Evolutionary conservation across 2,797 vertebrate species (phyloP), one percentile per base, ranked within the genome.

Genomic region (Epinephelus awoara): DNA sequence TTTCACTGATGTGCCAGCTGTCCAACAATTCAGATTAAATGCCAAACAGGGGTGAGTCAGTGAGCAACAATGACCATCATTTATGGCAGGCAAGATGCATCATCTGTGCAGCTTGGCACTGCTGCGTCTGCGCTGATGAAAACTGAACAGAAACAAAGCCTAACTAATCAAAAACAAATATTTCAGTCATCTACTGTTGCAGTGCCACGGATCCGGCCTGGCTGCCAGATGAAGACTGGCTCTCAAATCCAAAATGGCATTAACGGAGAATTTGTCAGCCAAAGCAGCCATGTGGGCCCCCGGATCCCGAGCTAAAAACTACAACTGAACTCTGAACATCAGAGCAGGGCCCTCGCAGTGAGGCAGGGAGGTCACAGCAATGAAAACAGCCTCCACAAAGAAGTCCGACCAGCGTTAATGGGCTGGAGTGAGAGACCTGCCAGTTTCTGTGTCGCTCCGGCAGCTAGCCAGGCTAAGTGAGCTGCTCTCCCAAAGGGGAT

Each of bases 151-250:
- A 72, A 67, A 72, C 68, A 54, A 80, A 81, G 74, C 58, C 67
- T 3, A 46, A 57, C 69, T 70, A 72, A 83, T 72, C 65, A 81
- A 74, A 79, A 34, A 47, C 73, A 81, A 78, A 75, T 50, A 69
- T 72, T 84, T 69, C 58, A 76, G 54, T 73, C 71, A 40, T 82
- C 40, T 69, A 55, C 72, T 82, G 71, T 21, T 51, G 77, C 75
- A 6, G 25, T 25, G 59, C 65, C 46, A 23, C 11, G 11, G 49
- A 67, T 72, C 61, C 19, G 17, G 34, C 14, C 42, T 4, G 49
- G 72, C 90, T 82, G 83, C 75, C 79, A 82, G 57, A 80, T 44
- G 67, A 74, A 68, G 67, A 79, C 21, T 23, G 49, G 34, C 80
- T 61, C 58, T 57, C 51, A 21, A 51, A 80, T 81, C 70, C 40